phyloP scores from a whole-genome alignment of 2,888 invertebrate genomes.

The Acleris laterana region DNA sequence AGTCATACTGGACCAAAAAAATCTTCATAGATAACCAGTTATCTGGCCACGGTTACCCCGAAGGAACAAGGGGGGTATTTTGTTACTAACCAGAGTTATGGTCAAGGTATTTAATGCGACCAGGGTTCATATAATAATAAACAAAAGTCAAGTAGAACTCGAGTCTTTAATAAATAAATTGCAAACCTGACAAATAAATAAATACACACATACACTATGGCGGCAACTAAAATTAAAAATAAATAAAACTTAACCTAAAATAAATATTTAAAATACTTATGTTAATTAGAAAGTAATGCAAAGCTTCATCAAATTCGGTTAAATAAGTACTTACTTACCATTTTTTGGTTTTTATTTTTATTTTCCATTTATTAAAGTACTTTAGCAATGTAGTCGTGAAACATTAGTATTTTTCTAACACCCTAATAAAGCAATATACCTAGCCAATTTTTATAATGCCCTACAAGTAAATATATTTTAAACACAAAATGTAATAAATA shows the following conservation, averaged over 20 bases:
- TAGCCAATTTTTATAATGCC: slow-evolving; percentile 18
- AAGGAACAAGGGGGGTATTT: too few species aligned
- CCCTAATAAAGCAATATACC: slow-evolving; percentile 37
- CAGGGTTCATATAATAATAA: slow-evolving; percentile 8
- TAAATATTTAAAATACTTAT: slow-evolving; percentile 31
- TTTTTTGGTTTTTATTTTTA: background rate
- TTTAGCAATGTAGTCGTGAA: slow-evolving; percentile 12
- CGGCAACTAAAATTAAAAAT: slow-evolving; percentile 43
- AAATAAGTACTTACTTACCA: slow-evolving; percentile 9
- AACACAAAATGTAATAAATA: too few species aligned
- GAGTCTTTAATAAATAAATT: slow-evolving; percentile 44
- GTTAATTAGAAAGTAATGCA: slow-evolving; percentile 27
- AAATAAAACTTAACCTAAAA: slow-evolving; percentile 35
- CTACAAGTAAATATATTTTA: too few species aligned
- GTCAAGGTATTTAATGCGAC: too few species aligned
- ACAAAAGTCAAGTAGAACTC: slow-evolving; percentile 38
- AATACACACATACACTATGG: slow-evolving; percentile 51
- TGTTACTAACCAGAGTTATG: too few species aligned
- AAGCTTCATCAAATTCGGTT: slow-evolving; percentile 28
- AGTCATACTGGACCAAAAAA: too few species aligned
- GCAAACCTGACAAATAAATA: slow-evolving; percentile 53
- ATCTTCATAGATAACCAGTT: too few species aligned
- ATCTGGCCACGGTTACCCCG: too few species aligned
- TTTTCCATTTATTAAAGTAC: background rate
- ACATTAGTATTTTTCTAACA: slow-evolving; percentile 22